Evolutionary conservation across 2,797 vertebrate genomes (phyloP).

Genomic region (Malurus splendens): DNA sequence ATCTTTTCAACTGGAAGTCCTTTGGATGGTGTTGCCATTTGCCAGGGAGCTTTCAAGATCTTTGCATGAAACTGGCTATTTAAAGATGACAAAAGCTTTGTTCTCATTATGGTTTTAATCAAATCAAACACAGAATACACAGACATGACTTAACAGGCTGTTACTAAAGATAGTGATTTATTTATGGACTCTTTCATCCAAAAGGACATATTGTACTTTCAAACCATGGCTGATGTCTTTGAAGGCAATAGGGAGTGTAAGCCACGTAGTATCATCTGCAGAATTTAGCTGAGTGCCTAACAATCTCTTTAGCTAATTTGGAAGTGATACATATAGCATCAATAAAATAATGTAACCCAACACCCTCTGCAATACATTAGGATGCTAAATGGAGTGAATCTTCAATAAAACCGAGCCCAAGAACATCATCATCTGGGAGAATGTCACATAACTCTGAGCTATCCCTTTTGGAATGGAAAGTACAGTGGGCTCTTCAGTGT

Average conservation of each 20-base stretch:
- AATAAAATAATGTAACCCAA: not conserved
- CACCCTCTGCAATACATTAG: slow-evolving; percentile 1
- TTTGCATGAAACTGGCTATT: not conserved
- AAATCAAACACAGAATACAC: not conserved
- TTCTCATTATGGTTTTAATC: slow-evolving; percentile 31
- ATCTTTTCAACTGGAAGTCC: not conserved
- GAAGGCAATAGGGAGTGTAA: not conserved
- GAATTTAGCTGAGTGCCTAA: not conserved
- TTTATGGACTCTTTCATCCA: not conserved
- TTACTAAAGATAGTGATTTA: slow-evolving; percentile 14
- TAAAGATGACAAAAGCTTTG: not conserved
- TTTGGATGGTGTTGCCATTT: not conserved
- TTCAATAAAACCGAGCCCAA: not conserved
- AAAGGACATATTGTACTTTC: slow-evolving; percentile 13
- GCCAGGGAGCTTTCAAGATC: not conserved
- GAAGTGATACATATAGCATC: not conserved
- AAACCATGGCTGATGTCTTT: not conserved
- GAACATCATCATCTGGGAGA: not conserved
- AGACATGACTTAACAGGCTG: not conserved
- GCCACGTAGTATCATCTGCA: not conserved
- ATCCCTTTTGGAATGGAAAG: not conserved
- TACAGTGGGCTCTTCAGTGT: not conserved
- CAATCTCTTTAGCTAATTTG: slow-evolving; percentile 8
- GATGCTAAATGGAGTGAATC: not conserved
- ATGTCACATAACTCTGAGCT: not conserved